phyloP scores from a whole-genome alignment of 2,888 invertebrate species.

The Tetragonula carbonaria region DNA sequence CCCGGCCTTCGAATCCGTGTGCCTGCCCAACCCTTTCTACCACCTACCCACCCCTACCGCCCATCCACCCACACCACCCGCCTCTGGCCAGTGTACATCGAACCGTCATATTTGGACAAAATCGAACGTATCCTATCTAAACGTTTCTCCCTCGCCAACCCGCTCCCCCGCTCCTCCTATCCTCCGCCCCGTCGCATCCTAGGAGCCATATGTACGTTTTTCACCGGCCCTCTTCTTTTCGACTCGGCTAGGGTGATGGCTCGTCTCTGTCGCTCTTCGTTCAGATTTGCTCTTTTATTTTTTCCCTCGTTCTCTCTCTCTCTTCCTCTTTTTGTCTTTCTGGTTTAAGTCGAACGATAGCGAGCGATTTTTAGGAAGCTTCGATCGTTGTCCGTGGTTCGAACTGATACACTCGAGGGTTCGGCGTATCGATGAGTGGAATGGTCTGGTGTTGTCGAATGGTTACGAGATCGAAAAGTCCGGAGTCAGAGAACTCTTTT shows the following conservation, averaged over 20 bases:
- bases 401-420: background rate
- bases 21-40: constrained; percentile 43
- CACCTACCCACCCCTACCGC: constrained; percentile 10
- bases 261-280: background rate
- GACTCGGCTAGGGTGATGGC: background rate
- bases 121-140: constrained; percentile 79
- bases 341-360: no score
- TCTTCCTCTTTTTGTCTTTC: background rate
- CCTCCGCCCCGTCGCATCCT: background rate
- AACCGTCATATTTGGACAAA: constrained; percentile 83
- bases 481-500: background rate
- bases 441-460: background rate
- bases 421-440: background rate
- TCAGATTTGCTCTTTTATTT: background rate
- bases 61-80: constrained; percentile 13
- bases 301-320: background rate
- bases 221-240: constrained; percentile 22
- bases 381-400: background rate
- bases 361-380: background rate
- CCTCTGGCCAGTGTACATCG: constrained; percentile 64
- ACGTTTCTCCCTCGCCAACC: constrained; percentile 50
- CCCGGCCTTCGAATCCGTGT: constrained; percentile 72
- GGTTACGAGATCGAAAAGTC: background rate
- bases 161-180: constrained; percentile 1
- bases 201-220: constrained; percentile 38